Base-by-base conservation (phyloP, 1,140 invertebrate genomes). In the Megalopta genalis region DNA sequence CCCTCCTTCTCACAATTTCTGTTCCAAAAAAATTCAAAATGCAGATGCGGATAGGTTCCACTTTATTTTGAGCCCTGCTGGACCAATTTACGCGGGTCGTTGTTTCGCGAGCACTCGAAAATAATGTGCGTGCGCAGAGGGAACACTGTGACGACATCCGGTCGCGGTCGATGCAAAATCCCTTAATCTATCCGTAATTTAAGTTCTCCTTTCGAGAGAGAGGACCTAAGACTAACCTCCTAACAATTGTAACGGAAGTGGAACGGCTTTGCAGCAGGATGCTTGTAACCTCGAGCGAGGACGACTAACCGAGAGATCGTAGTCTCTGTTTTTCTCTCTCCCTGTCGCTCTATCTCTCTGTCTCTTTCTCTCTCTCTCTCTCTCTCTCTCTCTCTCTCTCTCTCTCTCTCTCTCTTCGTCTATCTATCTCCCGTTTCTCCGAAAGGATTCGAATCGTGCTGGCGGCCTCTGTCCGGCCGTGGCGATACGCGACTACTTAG, bases 231-330 rank as follows among this genome's bases (percentile, higher is more conserved):
- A 46, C 63, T 78, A 78, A 81, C 64, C 27, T 37, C 62, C 80
- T 78, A 81, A 81, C 80, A 78, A 77, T 60, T 78, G 64, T 72
- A 85, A 86, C 71, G 70, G 39, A 86, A 85, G 14, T 84, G 64
- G 59, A 84, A 85, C 79, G 72, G 59, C 59, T 77, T 60, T 73
- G 49, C 49, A 18, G 79, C 66, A 69, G 69, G 70, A 79, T 63
- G 77, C 74, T 57, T 57, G 27, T 81, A 52, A 52, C 59, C 54
- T 82, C 57, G 70, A 79, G 57, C 62, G 54, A 82, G 42, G 71
- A 76, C 60, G 64, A 79, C 46, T 70, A 64, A 60, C 16, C 71
- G 72, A 32, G 46, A 52, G 52, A 67, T 69, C 76, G 14, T 78
- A 71, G 66, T 74, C 60, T 84, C 59, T 73, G 60, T 78, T 52